A percentile compares a stretch with the other conserved stretches of the same genome.
Conservation (phyloP, 1,140 invertebrate genomes). For the Drosophila kepulauana region DNA sequence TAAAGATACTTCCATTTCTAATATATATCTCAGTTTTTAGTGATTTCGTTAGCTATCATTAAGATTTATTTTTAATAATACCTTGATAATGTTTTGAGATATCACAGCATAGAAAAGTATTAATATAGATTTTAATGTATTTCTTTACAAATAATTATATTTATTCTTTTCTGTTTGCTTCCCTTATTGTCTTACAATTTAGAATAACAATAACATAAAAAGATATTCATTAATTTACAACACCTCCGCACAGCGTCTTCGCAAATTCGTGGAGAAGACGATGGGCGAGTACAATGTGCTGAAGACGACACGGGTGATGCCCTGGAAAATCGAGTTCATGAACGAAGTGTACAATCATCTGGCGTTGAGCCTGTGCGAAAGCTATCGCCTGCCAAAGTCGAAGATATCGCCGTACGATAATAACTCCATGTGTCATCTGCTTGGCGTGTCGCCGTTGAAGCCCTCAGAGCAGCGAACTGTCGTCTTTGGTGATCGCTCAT, state of each 20-base stretch:
- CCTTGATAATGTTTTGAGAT: too few species aligned
- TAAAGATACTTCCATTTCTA: too few species aligned
- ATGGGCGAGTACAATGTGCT: constrained; percentile 74
- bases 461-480: constrained; percentile 48
- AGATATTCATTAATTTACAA: too few species aligned
- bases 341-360: constrained; percentile 80
- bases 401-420: constrained; percentile 57
- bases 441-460: constrained; percentile 43
- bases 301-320: constrained; percentile 75
- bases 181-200: too few species aligned
- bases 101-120: too few species aligned
- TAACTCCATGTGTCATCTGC: constrained; percentile 59
- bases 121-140: too few species aligned
- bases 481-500: constrained; percentile 69
- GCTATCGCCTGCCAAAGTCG: constrained; percentile 37
- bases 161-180: too few species aligned
- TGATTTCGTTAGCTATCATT: too few species aligned
- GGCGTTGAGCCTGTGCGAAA: constrained; percentile 63
- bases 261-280: constrained; percentile 62
- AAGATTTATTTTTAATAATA: too few species aligned
- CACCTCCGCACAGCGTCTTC: constrained; percentile 37
- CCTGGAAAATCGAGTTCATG: constrained; percentile 78
- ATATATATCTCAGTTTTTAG: too few species aligned
- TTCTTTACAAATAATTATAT: too few species aligned
- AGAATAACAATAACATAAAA: too few species aligned